These are phyloP conservation scores for Oscheius onirici DNA, from an alignment of 2,888 invertebrate genomes.

Conservation along the genomic window DNA sequence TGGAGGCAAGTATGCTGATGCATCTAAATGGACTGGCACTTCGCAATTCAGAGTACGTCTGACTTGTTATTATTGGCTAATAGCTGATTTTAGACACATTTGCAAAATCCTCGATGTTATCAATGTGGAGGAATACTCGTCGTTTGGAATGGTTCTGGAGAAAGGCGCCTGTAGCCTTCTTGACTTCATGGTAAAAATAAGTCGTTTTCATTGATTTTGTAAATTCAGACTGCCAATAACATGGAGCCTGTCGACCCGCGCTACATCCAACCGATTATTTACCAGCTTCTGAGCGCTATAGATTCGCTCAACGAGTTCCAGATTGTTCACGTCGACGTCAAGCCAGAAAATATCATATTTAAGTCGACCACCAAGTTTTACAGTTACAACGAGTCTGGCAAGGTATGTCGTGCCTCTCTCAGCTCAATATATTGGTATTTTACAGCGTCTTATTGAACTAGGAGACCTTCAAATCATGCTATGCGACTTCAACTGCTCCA, in stretches of 20 bases:
- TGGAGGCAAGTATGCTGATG: no score
- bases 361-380: not conserved
- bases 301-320: not conserved
- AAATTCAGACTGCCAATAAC: not conserved
- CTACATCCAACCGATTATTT: not conserved
- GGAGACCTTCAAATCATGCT: not conserved
- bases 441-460: not conserved
- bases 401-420: no score
- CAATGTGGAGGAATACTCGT: not conserved
- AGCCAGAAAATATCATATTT: slow-evolving; percentile 12
- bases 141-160: not conserved
- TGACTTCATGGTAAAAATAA: not conserved
- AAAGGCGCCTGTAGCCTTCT: slow-evolving; percentile 2
- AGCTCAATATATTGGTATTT: no score
- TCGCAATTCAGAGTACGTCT: no score
- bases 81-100: no score
- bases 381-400: not conserved
- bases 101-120: not conserved
- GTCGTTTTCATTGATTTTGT: not conserved
- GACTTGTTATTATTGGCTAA: no score
- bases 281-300: not conserved
- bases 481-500: slow-evolving; percentile 13
- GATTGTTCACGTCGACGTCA: slow-evolving; percentile 1
- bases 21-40: no score
- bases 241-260: not conserved